Evolutionary conservation across 2,888 invertebrate genomes (phyloP), one percentile per base, ranked within the genome.

Genomic region (Standfussiana lucernea): DNA sequence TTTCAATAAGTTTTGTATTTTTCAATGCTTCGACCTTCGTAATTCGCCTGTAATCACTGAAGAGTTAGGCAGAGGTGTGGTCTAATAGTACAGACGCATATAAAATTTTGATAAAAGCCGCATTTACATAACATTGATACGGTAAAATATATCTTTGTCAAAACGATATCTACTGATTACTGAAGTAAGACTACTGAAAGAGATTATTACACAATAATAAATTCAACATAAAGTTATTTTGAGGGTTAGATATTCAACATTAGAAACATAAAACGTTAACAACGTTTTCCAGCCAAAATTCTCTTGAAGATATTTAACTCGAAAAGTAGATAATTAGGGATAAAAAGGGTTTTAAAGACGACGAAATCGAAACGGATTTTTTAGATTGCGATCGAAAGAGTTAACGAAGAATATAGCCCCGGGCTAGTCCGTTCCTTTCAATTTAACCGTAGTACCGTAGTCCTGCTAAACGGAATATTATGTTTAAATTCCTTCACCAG

Each of bases 401-500:
- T 94, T 95, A 93, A 95, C 94, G 93, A 95, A 93, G 91, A 93
- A 92, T 92, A 89, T 89, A 82, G 93, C 96, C 92, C 40, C 80
- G 71, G 91, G 96, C 93, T 82, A 89, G 86, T 89, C 89, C 91
- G 90, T 87, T 93, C 91, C 90, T 93, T 95, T 93, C 92, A 93
- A 94, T 94, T 93, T 93, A 89, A 91, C 88, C 85, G 90, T 89
- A 91, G 92, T 87, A 91, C 91, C 88, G 88, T 89, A 93, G 93
- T 93, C 90, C 87, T 87, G 81, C 92, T 95, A 96, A 96, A 95
- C 94, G 94, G 90, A 95, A 95, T 94, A 94, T 95, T 93, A 93
- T 95, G 95, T 95, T 94, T 91, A 90, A 92, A 93, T 93, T 90
- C 87, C 89, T 87, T 88, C 92, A 84, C 89, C 80, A 90, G 89